Evolutionary conservation across 1,140 invertebrate species (phyloP).

Genomic region (Micrasema longulum): DNA sequence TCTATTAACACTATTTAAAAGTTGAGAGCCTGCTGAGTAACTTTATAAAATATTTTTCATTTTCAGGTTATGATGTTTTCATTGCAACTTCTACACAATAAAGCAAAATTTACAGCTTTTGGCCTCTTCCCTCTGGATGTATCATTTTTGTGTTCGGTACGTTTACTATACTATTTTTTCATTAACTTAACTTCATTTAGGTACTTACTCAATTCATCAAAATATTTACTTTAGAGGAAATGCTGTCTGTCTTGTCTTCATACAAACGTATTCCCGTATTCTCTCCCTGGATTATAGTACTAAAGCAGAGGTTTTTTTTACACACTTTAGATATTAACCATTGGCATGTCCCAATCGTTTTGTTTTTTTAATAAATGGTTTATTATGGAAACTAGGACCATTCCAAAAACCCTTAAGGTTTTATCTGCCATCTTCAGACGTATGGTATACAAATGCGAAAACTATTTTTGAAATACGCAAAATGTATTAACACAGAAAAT

Average conservation of each 20-base stretch:
- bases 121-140: conserved; percentile 14
- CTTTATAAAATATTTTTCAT: neutral
- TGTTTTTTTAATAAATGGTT: no score
- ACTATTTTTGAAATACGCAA: neutral
- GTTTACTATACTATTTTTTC: neutral
- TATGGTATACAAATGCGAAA: neutral
- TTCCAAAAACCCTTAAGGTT: neutral
- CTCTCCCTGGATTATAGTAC: no score
- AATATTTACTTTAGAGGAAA: no score
- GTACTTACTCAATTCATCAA: no score
- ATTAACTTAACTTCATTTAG: neutral
- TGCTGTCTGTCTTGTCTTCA: no score
- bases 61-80: conserved; percentile 30
- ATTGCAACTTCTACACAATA: conserved; percentile 28
- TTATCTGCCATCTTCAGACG: no score
- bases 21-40: neutral
- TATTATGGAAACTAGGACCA: neutral
- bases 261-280: no score
- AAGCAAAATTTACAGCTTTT: conserved; percentile 1
- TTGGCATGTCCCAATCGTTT: no score
- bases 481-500: no score
- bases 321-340: neutral
- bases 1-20: neutral
- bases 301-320: neutral
- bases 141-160: conserved; percentile 1